Base-by-base conservation (phyloP, 1,140 invertebrate genomes). In the Saxidomus purpurata region DNA sequence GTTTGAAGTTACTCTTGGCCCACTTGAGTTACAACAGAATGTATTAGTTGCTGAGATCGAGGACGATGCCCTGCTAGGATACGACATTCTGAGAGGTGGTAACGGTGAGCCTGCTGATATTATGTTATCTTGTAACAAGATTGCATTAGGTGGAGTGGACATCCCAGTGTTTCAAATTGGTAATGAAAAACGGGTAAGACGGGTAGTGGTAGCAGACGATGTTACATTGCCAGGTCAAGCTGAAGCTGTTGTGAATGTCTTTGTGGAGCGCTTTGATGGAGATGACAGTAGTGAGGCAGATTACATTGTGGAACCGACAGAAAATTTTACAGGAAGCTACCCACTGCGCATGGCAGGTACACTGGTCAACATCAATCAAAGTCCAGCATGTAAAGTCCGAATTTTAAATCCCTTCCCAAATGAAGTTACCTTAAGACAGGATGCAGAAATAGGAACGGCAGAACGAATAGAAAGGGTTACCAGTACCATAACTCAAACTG, bases 41-140 rank as follows among this genome's bases (percentile, higher is more conserved):
- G 61, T 47, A 4, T 55, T 63, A 22, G 81, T 83, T 25, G 81
- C 81, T 67, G 81, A 83, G 19, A 83, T 83, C 15, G 81, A 83
- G 25, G 81, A 83, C n/a, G 81, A 83, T 47, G 81, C 61, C 28
- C 25, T 83, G 40, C 38, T 83, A 0, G 81, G 81, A 8, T 83
- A 43, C 38, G 81, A 79, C 74, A 79, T 79, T 25, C 25, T 79
- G 74, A 79, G n/a, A 43, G 74, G 74, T 25, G 31, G 74, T 52
- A 52, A 79, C 3, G n/a, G 40, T n/a, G 74, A 49, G 74, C 74
- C 74, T 25, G 74, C 49, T 2, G 74, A 79, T 79, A 79, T 79
- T 25, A 11, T 79, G 6, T 79, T 79, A 28, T 25, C 40, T 17
- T 9, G 28, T n/a, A 79, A 79, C 19, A 79, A 79, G 55, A 82